Percentiles rank a stretch among this genome's conserved stretches.
These are phyloP conservation scores for Echinops telfairi DNA, from an alignment of 2,113 vertebrate species.

Conservation along the genomic window DNA sequence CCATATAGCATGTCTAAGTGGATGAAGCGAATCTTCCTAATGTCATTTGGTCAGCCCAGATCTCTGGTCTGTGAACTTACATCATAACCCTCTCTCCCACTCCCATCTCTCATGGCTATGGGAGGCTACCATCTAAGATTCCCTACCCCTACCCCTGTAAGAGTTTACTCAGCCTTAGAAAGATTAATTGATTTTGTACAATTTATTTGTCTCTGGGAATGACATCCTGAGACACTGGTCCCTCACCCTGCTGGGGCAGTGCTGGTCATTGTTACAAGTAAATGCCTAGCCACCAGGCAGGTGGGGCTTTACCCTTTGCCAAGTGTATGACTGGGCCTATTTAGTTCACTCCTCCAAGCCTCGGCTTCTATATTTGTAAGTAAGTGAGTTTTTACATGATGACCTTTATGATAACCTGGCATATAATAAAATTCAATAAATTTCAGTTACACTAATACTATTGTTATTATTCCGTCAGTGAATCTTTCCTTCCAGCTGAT, in stretches of 20 bases:
- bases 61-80: background rate
- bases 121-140: background rate
- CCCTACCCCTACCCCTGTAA: background rate
- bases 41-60: background rate
- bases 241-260: background rate
- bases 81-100: too few species aligned
- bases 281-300: background rate
- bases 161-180: background rate
- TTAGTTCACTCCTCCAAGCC: background rate
- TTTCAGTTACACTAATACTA: background rate
- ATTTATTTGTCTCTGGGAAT: constrained; percentile 2
- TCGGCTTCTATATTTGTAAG: background rate
- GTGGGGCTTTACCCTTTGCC: background rate
- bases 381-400: background rate
- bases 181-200: background rate
- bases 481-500: background rate
- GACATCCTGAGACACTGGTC: background rate
- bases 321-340: background rate
- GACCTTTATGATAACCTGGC: background rate
- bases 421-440: constrained; percentile 1
- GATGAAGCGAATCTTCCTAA: background rate
- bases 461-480: background rate
- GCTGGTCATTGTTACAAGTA: background rate
- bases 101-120: background rate
- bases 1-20: background rate